A percentile compares a stretch with the other conserved stretches of the same genome.
Conservation (phyloP, 2,888 invertebrate genomes). For the Stenolophus ochropezus region DNA sequence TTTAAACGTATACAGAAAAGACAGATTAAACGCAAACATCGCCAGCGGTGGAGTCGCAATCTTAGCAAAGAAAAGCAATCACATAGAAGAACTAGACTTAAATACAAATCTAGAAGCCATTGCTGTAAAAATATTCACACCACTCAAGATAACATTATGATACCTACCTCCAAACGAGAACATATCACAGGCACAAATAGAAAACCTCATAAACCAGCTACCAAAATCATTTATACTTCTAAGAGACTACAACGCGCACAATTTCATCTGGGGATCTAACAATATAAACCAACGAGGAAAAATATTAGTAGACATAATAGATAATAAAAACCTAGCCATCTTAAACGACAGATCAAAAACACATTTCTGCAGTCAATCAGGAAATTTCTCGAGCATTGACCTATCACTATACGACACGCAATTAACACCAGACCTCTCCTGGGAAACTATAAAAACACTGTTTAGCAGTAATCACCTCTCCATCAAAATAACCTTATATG, state of each 20-base stretch:
- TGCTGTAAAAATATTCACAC: not conserved
- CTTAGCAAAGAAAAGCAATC: not conserved
- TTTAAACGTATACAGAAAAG: not conserved
- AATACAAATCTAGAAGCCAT: not conserved
- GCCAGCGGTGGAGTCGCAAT: not conserved
- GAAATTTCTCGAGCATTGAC: constrained; percentile 5
- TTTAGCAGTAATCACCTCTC: not conserved
- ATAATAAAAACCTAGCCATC: not conserved
- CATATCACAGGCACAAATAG: not conserved
- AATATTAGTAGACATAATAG: constrained; percentile 13
- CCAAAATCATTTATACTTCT: not conserved
- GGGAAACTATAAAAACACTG: not conserved
- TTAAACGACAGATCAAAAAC: constrained; percentile 8
- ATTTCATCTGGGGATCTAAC: constrained; percentile 12
- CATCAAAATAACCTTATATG: not conserved
- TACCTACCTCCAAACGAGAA: constrained; percentile 44
- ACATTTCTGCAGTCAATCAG: constrained; percentile 10
- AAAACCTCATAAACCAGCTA: constrained; percentile 3
- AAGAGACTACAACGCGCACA: not conserved
- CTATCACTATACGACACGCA: not conserved
- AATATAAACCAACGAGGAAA: not conserved
- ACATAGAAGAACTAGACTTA: not conserved
- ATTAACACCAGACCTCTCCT: not conserved
- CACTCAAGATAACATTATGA: not conserved
- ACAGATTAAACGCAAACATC: not conserved